These are phyloP conservation scores for Pediacus dermestoides DNA, from an alignment of 2,888 invertebrate species.

Conservation along the genomic window DNA sequence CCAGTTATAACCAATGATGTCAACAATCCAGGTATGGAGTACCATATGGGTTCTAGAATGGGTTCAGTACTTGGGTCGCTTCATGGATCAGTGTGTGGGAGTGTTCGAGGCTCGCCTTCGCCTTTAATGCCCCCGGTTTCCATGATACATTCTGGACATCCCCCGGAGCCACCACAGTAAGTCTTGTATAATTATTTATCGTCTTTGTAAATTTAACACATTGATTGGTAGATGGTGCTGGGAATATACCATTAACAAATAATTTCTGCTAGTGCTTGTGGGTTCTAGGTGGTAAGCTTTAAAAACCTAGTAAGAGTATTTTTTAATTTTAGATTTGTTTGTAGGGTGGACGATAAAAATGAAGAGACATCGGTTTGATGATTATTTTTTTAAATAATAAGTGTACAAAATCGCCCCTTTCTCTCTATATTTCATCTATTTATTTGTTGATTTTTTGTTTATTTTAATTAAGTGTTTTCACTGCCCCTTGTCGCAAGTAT, in stretches of 20 bases:
- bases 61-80: slow-evolving; percentile 47
- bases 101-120: slow-evolving; percentile 46
- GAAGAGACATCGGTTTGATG: slow-evolving; percentile 46
- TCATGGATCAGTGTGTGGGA: slow-evolving; percentile 46
- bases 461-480: slow-evolving; percentile 9
- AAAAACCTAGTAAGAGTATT: not conserved
- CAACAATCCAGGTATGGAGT: slow-evolving; percentile 54
- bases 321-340: slow-evolving; percentile 15
- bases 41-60: slow-evolving; percentile 45
- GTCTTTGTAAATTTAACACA: slow-evolving; percentile 4
- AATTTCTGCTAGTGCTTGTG: slow-evolving; percentile 18
- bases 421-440: no score
- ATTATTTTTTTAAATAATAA: slow-evolving; percentile 16
- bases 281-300: slow-evolving; percentile 22
- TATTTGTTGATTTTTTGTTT: slow-evolving; percentile 25
- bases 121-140: slow-evolving; percentile 47
- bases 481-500: slow-evolving; percentile 5
- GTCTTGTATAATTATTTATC: slow-evolving; percentile 21
- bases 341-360: slow-evolving; percentile 42
- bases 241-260: slow-evolving; percentile 48
- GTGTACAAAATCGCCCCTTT: slow-evolving; percentile 33
- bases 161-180: slow-evolving; percentile 45
- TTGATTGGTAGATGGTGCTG: slow-evolving; percentile 48
- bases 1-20: slow-evolving; percentile 53
- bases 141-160: slow-evolving; percentile 44